Evolutionary conservation across 92 coral and sea anemone species (phyloP).

Genomic region (Scolanthus callimorphus): DNA sequence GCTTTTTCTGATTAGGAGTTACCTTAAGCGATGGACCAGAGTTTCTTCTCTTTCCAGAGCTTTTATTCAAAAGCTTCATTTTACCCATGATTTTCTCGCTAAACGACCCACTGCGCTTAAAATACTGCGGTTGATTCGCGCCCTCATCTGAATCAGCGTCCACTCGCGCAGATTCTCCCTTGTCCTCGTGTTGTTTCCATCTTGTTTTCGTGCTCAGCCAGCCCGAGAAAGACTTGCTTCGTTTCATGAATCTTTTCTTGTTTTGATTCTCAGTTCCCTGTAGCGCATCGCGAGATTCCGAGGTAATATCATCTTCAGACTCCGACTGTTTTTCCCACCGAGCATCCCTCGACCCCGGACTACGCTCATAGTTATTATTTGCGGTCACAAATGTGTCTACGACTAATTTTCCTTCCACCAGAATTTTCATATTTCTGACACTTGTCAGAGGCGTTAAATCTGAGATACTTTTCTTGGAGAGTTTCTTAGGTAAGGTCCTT

Average conservation of each 20-base stretch:
- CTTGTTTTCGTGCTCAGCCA: neutral
- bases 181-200: neutral
- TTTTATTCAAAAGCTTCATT: neutral
- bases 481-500: no score
- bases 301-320: no score
- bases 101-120: constrained; percentile 1
- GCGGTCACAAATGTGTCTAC: neutral
- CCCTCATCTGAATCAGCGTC: neutral
- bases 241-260: neutral
- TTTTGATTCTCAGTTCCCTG: neutral
- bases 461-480: neutral
- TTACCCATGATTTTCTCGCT: neutral
- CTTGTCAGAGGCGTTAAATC: neutral
- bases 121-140: neutral
- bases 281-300: no score
- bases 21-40: neutral
- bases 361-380: neutral
- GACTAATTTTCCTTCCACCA: constrained; percentile 1
- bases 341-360: neutral
- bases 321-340: no score
- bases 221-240: neutral
- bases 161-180: neutral
- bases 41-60: no score
- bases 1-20: neutral
- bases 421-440: neutral